A percentile compares a stretch with the other conserved stretches of the same genome.
Conservation (phyloP, 2,888 invertebrate species). For the Lycaena phlaeas region DNA sequence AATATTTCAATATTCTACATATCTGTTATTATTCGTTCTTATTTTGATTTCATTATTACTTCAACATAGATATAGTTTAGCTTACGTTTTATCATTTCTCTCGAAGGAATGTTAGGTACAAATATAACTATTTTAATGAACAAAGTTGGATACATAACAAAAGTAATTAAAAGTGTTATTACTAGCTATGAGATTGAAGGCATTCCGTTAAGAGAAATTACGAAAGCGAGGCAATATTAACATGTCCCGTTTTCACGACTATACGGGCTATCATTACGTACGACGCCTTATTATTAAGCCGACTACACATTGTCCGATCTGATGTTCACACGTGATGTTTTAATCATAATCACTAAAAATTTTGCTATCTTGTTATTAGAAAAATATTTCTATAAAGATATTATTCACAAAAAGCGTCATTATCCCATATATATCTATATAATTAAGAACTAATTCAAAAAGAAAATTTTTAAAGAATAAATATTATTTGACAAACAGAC, state of each 20-base stretch:
- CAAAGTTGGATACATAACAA: not conserved
- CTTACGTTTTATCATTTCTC: not conserved
- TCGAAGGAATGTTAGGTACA: too few relatives aligned
- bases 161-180: not conserved
- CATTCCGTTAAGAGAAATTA: conserved; percentile 3
- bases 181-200: not conserved
- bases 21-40: not conserved
- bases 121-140: not conserved
- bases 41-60: not conserved
- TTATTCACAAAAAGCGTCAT: too few relatives aligned
- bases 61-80: not conserved
- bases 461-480: too few relatives aligned
- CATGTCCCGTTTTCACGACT: not conserved
- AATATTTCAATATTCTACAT: not conserved
- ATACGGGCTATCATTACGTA: not conserved
- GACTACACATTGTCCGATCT: not conserved
- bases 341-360: not conserved
- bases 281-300: not conserved
- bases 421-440: too few relatives aligned
- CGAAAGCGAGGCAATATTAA: not conserved
- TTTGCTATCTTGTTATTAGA: too few relatives aligned
- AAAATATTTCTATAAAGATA: too few relatives aligned
- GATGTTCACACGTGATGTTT: not conserved
- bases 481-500: too few relatives aligned
- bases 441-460: too few relatives aligned